A percentile compares a stretch with the other conserved stretches of the same genome.
Conservation (phyloP, 1,140 invertebrate species). For the Camponotus floridanus region DNA sequence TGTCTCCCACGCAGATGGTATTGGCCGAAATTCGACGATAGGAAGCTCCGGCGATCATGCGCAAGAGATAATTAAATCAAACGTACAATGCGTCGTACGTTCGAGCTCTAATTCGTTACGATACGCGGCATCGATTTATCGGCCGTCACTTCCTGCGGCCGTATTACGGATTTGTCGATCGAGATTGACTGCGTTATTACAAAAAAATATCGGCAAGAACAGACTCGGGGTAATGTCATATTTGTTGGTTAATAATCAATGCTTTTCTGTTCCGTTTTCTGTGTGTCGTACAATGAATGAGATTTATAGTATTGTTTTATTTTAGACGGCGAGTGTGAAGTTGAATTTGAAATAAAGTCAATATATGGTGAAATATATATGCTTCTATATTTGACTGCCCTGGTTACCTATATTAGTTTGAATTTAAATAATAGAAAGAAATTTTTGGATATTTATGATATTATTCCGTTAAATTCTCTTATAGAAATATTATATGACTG, state of each 20-base stretch:
- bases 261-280: not conserved
- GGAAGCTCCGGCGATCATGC: conserved; percentile 49
- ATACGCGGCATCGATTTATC: conserved; percentile 63
- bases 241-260: conserved; percentile 37
- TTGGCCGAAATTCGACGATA: conserved; percentile 38
- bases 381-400: not conserved
- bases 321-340: not conserved
- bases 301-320: not conserved
- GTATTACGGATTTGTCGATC: conserved; percentile 45
- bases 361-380: not conserved
- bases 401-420: not conserved
- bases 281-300: not conserved
- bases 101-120: conserved; percentile 58
- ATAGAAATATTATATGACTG: too few relatives aligned
- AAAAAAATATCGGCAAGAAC: conserved; percentile 16
- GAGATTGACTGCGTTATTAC: conserved; percentile 13
- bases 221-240: not conserved
- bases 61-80: conserved; percentile 67
- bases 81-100: conserved; percentile 45
- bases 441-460: too few relatives aligned
- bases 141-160: conserved; percentile 13
- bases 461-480: too few relatives aligned
- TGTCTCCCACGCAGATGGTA: conserved; percentile 38
- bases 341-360: not conserved
- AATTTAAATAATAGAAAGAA: too few relatives aligned